A percentile compares a stretch with the other conserved stretches of the same genome.
These are phyloP conservation scores for Leptodirus hochenwartii DNA, from an alignment of 2,888 invertebrate genomes.

Conservation along the genomic window DNA sequence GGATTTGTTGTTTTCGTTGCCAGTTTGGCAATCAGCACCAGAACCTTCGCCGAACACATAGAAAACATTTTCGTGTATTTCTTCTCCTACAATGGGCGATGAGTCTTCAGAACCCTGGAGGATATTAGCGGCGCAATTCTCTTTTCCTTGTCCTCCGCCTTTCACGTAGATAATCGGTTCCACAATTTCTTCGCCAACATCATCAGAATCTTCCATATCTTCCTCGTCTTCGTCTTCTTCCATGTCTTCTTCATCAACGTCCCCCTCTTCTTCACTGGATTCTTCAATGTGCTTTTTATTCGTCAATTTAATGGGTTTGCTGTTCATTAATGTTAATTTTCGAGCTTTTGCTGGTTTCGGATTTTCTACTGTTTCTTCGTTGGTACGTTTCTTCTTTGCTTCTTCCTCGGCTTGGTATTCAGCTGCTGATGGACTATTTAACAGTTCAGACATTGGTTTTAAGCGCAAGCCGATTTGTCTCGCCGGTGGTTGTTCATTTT, in stretches of 20 bases:
- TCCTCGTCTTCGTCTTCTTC: conserved; percentile 11
- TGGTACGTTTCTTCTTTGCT: conserved; percentile 10
- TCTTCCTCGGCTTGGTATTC: conserved; percentile 14
- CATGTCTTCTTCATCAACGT: conserved; percentile 5
- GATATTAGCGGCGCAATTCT: conserved; percentile 20
- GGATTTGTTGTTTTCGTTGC: conserved; percentile 32
- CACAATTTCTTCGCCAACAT: conserved; percentile 47
- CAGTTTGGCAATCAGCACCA: conserved; percentile 55
- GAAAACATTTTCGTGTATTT: conserved; percentile 53
- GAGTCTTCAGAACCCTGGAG: conserved; percentile 7
- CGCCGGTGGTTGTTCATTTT: too few relatives aligned
- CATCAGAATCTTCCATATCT: conserved; percentile 16
- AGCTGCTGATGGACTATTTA: too few relatives aligned
- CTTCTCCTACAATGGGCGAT: conserved; percentile 37
- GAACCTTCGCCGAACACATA: conserved; percentile 52
- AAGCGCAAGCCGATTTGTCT: too few relatives aligned
- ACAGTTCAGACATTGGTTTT: too few relatives aligned
- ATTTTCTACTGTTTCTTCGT: conserved; percentile 10
- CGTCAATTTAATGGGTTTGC: neutral
- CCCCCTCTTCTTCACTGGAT: conserved; percentile 8
- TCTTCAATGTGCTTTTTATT: conserved; percentile 8
- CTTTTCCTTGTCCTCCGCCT: conserved; percentile 39
- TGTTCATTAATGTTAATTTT: conserved; percentile 1
- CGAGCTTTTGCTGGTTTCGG: conserved; percentile 10
- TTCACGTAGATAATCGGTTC: conserved; percentile 52